A percentile compares a stretch with the other conserved stretches of the same genome.
Evolutionary conservation across 2,888 invertebrate species (phyloP).

Genomic region (Eucera pruinosa): DNA sequence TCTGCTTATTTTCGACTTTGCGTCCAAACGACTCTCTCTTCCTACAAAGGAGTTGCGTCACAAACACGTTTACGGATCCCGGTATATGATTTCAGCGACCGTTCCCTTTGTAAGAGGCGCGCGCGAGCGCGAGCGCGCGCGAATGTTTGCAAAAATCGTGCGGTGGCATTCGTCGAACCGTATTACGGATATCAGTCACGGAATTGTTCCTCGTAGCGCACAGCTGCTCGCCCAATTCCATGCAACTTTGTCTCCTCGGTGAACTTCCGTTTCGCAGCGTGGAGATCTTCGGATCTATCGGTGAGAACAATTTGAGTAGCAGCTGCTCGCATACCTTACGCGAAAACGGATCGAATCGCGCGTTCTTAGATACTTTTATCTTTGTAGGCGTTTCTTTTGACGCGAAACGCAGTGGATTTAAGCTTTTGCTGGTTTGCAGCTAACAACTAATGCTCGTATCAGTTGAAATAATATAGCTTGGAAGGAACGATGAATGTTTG

Average conservation of each 20-base stretch:
- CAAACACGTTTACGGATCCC: background rate
- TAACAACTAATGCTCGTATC: too few relatives aligned
- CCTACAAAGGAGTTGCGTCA: background rate
- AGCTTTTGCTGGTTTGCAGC: too few relatives aligned
- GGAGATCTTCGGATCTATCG: conserved; percentile 14
- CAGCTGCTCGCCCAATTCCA: background rate
- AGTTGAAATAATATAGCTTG: too few relatives aligned
- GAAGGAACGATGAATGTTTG: too few relatives aligned
- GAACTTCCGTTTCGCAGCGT: conserved; percentile 8
- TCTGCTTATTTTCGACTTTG: conserved; percentile 23
- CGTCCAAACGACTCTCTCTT: background rate
- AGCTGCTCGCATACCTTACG: background rate
- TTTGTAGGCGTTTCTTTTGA: too few relatives aligned
- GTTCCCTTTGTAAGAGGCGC: too few relatives aligned
- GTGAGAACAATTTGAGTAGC: conserved; percentile 2
- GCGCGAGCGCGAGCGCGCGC: too few relatives aligned
- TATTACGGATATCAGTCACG: conserved; percentile 9
- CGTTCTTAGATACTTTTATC: too few relatives aligned
- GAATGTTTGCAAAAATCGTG: too few relatives aligned
- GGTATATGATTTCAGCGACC: background rate
- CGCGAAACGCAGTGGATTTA: too few relatives aligned
- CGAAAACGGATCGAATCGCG: conserved; percentile 1
- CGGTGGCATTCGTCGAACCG: too few relatives aligned
- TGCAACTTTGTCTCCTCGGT: background rate
- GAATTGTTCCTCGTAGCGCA: background rate